Evolutionary conservation across 2,888 invertebrate species (phyloP).

Genomic region (Macrophya annulata): DNA sequence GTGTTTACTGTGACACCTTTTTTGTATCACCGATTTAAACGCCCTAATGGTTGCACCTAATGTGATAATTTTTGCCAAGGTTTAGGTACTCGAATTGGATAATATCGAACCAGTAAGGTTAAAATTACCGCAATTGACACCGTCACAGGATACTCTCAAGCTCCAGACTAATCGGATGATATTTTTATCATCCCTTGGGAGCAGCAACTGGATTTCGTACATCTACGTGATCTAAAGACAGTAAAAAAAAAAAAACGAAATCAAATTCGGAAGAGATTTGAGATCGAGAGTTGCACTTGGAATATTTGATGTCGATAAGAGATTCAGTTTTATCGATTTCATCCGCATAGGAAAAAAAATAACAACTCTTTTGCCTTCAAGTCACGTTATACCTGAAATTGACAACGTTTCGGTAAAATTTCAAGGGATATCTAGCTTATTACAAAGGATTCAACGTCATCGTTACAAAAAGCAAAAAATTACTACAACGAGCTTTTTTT

Average conservation of each 20-base stretch:
- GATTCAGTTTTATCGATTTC: neutral
- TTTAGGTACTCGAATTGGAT: neutral
- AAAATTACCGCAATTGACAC: neutral
- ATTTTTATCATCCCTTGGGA: neutral
- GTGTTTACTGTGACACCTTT: neutral
- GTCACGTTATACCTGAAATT: conserved; percentile 26
- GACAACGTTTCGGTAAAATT: conserved; percentile 1
- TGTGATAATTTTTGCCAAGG: neutral
- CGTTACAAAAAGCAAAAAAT: neutral
- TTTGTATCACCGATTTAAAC: neutral
- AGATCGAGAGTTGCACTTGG: neutral
- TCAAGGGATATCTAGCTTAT: neutral
- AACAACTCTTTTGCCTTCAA: neutral
- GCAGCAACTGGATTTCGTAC: neutral
- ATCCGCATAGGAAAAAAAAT: neutral
- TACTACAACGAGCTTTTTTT: neutral
- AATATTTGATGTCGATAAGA: neutral
- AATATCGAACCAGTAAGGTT: too few relatives aligned
- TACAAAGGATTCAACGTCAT: neutral
- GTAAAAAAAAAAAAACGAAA: too few relatives aligned
- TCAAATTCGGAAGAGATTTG: too few relatives aligned
- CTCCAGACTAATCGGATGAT: neutral
- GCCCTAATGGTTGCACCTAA: neutral
- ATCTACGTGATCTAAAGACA: neutral
- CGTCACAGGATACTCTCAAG: neutral